Evolutionary conservation across 1,140 invertebrate genomes (phyloP).

Genomic region (Bombyx mandarina): DNA sequence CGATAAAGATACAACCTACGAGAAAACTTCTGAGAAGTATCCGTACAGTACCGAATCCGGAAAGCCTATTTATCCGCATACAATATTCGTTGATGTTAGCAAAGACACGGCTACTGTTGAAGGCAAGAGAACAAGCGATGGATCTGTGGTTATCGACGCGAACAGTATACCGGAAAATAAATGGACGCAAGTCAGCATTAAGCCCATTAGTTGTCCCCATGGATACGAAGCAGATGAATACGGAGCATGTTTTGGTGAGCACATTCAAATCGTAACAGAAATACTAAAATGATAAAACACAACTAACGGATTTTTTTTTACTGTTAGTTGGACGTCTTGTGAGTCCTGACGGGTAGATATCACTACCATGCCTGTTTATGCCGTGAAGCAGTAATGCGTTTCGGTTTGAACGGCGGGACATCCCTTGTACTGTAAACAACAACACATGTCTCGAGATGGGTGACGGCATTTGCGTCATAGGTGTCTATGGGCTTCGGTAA

Average conservation of each 20-base stretch:
- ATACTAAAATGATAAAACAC: no score
- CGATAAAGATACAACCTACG: neutral
- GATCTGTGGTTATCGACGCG: slow-evolving; percentile 40
- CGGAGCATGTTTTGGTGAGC: slow-evolving; percentile 57
- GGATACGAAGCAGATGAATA: slow-evolving; percentile 71
- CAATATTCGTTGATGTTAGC: slow-evolving; percentile 31
- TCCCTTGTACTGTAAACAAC: no score
- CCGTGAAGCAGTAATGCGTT: no score
- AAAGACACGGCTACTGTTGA: slow-evolving; percentile 30
- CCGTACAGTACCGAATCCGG: slow-evolving; percentile 16
- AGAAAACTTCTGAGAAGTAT: slow-evolving; percentile 18
- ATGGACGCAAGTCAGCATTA: slow-evolving; percentile 43
- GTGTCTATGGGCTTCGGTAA: no score
- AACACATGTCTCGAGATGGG: no score
- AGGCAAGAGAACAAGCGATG: slow-evolving; percentile 35
- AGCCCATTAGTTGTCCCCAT: slow-evolving; percentile 48
- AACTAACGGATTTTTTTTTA: no score
- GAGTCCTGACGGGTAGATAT: no score
- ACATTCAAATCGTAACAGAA: neutral
- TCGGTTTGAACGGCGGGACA: no score
- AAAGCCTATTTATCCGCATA: slow-evolving; percentile 24
- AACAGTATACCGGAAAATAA: slow-evolving; percentile 42
- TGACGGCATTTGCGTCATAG: no score
- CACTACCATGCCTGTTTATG: no score
- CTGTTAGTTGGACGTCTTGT: no score